Evolutionary conservation across 2,113 vertebrate genomes (phyloP), one percentile per base, ranked within the genome.

Genomic region (Clarias magur): DNA sequence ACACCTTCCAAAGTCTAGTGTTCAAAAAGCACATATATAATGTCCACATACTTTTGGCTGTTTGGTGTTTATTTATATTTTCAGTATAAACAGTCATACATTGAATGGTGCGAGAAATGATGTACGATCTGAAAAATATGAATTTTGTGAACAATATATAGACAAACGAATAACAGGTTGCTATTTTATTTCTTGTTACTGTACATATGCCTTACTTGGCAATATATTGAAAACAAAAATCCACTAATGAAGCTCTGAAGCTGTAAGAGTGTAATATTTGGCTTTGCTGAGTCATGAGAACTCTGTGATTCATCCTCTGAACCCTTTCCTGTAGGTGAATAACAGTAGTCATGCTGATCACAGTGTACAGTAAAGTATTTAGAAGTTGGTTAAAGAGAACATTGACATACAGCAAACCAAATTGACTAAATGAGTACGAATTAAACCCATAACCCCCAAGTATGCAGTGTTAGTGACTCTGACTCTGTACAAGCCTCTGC

Each of bases 401-500:
- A 60, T 80, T 34, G 27, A 80, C 54, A 11, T 34, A 59, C 10
- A 62, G 57, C 27, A 60, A 80, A 80, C 25, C 27, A 34, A 72
- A 72, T 72, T 38, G 70, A 70, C 53, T 23, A 70, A 70, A 1
- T 17, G 16, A 68, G 25, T 82, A 16, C 25, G 38, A 53, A 76
- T 85, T 78, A 63, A 85, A 63, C 83, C 34, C 30, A n/a, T 38
- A 75, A 75, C 30, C 17, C 72, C 48, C 23, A 12, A 78, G 65
- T 63, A 57, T 12, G 12, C 53, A 81, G 57, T 38, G 34, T 70
- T 70, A 57, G 65, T 30, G 27, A 70, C 34, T 38, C 34, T 38
- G 34, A 38, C 34, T 38, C 48, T 57, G 25, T 79, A 30, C 30
- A 80, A 9, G 54, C 19, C 17, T 60, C 54, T 38, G 3, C 6